Percentiles rank a stretch among this genome's conserved stretches.
phyloP scores from a whole-genome alignment of 2,888 invertebrate genomes.

The Xanthorhoe designata region DNA sequence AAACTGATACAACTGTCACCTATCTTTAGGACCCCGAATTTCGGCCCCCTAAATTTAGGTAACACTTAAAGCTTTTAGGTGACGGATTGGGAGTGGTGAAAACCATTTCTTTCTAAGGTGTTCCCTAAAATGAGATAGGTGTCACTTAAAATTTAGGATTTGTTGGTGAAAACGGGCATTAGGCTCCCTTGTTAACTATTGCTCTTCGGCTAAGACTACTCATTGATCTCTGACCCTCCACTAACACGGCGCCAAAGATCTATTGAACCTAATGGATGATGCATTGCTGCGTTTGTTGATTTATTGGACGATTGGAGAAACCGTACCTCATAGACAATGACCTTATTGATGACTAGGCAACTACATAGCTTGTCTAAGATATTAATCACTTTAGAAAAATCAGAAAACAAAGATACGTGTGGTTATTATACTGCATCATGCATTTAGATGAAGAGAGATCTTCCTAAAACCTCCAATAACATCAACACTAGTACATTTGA shows the following conservation, averaged over 20 bases:
- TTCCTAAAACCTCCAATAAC: neutral
- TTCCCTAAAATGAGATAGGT: no score
- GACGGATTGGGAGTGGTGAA: no score
- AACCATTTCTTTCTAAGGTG: no score
- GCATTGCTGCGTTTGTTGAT: constrained; percentile 36
- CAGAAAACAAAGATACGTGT: neutral
- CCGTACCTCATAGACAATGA: constrained; percentile 36
- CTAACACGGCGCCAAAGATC: constrained; percentile 34
- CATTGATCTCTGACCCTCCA: constrained; percentile 61
- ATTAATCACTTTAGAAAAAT: neutral
- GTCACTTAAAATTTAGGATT: no score
- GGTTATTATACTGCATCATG: no score
- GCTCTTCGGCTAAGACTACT: constrained; percentile 51
- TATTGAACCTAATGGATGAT: constrained; percentile 40
- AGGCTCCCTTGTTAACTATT: constrained; percentile 4
- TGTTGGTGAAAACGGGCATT: neutral
- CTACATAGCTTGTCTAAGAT: neutral
- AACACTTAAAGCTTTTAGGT: no score
- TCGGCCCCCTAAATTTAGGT: no score
- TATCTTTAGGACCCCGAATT: no score
- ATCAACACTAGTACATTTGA: constrained; percentile 1
- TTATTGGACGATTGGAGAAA: constrained; percentile 29
- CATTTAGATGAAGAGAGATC: no score
- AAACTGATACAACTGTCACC: no score
- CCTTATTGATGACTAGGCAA: constrained; percentile 34